A percentile compares a stretch with the other conserved stretches of the same genome.
Evolutionary conservation across 2,797 vertebrate genomes (phyloP).

Genomic region (Anguilla obscura): DNA sequence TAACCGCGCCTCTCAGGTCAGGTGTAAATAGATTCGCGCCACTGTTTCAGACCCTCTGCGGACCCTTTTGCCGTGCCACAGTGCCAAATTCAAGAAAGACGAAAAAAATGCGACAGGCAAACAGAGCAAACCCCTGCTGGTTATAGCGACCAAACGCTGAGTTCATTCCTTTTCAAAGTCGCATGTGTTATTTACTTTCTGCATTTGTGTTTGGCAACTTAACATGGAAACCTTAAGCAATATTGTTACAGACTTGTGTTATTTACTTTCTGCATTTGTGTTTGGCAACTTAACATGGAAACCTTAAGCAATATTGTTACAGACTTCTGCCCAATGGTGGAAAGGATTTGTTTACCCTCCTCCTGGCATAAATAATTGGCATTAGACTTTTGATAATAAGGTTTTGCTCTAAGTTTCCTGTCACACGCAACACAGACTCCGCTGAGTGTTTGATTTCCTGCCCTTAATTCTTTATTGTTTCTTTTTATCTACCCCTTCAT

Average conservation of each 20-base stretch:
- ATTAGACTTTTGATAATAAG: background rate
- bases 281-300: background rate
- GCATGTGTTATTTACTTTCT: background rate
- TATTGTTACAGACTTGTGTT: conserved; percentile 3
- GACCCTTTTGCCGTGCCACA: background rate
- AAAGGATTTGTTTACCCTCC: background rate
- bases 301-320: background rate
- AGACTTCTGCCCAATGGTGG: background rate
- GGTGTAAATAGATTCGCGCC: background rate
- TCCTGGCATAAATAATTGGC: background rate
- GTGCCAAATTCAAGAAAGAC: background rate
- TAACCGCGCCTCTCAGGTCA: conserved; percentile 14
- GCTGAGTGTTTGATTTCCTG: background rate
- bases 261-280: conserved; percentile 11
- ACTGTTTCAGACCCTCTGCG: background rate
- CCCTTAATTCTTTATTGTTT: background rate
- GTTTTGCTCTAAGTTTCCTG: background rate
- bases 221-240: background rate
- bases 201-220: background rate
- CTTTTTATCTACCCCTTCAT: background rate
- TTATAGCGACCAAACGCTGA: background rate
- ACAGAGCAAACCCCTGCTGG: background rate
- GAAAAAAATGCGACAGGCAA: background rate
- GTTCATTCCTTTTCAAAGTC: background rate
- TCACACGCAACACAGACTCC: too few species aligned